phyloP scores from a whole-genome alignment of 2,113 vertebrate genomes.

The Himantopus leucocephalus region DNA sequence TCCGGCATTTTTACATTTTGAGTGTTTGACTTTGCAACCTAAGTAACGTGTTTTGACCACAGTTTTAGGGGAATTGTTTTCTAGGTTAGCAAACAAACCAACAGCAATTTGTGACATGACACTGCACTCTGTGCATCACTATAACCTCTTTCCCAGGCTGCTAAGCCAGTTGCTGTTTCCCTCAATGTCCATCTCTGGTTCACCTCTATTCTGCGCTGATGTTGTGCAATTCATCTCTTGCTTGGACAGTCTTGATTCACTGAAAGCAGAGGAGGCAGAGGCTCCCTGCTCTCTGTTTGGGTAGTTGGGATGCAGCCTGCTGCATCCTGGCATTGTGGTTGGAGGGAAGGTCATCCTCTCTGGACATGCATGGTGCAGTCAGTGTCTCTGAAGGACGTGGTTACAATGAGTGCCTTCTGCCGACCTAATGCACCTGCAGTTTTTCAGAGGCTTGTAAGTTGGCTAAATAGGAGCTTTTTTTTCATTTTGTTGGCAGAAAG shows the following conservation, averaged over 20 bases:
- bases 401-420: neutral
- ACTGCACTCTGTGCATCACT: fast-evolving
- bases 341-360: neutral
- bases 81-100: neutral
- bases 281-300: neutral
- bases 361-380: neutral
- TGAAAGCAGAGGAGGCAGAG: neutral
- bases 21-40: neutral
- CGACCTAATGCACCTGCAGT: neutral
- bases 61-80: neutral
- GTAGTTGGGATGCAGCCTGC: neutral
- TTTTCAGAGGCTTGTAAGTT: neutral
- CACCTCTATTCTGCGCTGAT: neutral
- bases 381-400: neutral
- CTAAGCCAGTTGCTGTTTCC: neutral
- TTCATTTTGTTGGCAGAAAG: neutral
- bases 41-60: neutral
- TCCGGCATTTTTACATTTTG: neutral
- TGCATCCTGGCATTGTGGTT: neutral
- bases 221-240: neutral
- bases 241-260: neutral
- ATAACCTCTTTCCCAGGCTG: neutral
- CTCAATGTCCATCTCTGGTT: fast-evolving
- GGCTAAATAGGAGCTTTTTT: neutral
- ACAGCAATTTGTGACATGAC: neutral